Percentiles rank a stretch among this genome's conserved stretches.
Evolutionary conservation across 2,113 vertebrate species (phyloP).

Genomic region (Crypturellus undulatus): DNA sequence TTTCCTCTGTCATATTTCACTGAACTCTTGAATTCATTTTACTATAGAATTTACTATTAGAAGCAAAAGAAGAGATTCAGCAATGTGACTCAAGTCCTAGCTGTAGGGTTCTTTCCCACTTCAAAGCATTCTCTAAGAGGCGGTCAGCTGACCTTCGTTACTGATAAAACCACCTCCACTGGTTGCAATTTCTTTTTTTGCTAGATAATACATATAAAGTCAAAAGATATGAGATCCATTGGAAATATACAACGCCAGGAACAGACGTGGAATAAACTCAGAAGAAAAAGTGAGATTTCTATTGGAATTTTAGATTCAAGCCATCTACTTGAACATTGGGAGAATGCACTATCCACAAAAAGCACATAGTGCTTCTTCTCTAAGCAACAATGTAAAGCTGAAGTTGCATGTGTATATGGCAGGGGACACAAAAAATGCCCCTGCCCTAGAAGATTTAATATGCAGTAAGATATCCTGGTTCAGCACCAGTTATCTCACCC

Average conservation of each 20-base stretch:
- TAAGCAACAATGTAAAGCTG: background rate
- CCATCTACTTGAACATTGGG: background rate
- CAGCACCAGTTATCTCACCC: background rate
- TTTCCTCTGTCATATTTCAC: background rate
- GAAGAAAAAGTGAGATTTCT: background rate
- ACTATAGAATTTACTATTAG: background rate
- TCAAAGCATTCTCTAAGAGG: background rate
- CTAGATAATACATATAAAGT: background rate
- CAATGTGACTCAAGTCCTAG: rapidly evolving
- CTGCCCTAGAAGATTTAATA: background rate
- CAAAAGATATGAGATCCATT: background rate
- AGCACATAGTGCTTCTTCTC: background rate
- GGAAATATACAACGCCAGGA: background rate
- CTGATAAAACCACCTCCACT: background rate
- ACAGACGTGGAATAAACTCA: background rate
- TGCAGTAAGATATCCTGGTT: background rate
- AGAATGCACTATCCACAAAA: background rate
- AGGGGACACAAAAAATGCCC: background rate
- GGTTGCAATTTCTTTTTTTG: background rate
- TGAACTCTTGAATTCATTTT: background rate
- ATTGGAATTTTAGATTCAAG: background rate
- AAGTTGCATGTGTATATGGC: rapidly evolving
- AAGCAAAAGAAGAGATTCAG: background rate
- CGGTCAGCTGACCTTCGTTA: background rate
- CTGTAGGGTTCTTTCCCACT: background rate